Percentiles rank a stretch among this genome's conserved stretches.
Evolutionary conservation across 1,140 invertebrate genomes (phyloP).

Genomic region (Stenopsyche tienmushanensis): DNA sequence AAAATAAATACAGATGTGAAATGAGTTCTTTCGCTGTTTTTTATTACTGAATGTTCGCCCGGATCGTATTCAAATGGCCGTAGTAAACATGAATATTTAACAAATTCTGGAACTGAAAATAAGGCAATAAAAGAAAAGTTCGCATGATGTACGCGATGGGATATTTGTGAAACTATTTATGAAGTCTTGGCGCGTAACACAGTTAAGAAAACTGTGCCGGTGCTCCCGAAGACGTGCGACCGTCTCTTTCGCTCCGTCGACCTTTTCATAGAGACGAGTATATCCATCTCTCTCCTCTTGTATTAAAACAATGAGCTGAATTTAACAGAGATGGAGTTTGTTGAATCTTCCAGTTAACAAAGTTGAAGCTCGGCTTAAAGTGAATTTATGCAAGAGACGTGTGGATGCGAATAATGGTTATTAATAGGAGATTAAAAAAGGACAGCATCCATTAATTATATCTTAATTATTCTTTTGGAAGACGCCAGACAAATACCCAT

Average conservation of each 20-base stretch:
- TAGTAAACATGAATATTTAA: too few species aligned
- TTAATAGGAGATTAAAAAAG: constrained; percentile 36
- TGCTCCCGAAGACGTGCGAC: not conserved
- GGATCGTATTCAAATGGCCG: too few species aligned
- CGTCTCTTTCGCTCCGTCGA: not conserved
- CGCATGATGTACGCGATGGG: too few species aligned
- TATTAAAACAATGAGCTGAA: constrained; percentile 40
- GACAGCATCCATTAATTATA: constrained; percentile 3
- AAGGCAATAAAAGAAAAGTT: too few species aligned
- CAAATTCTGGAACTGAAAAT: too few species aligned
- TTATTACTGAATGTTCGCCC: too few species aligned
- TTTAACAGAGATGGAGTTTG: constrained; percentile 20
- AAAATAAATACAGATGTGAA: too few species aligned
- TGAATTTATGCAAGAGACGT: constrained; percentile 37
- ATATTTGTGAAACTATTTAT: too few species aligned
- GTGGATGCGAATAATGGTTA: constrained; percentile 40
- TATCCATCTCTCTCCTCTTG: not conserved
- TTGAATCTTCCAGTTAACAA: constrained; percentile 37
- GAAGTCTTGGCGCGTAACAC: not conserved
- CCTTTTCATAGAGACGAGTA: not conserved
- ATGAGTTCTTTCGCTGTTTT: too few species aligned
- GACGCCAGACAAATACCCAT: not conserved
- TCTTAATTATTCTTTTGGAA: not conserved
- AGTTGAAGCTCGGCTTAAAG: constrained; percentile 37
- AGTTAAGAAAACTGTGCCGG: not conserved